A percentile compares a stretch with the other conserved stretches of the same genome.
Conservation (phyloP, 2,888 invertebrate species). For the Euzophera pinguis region DNA sequence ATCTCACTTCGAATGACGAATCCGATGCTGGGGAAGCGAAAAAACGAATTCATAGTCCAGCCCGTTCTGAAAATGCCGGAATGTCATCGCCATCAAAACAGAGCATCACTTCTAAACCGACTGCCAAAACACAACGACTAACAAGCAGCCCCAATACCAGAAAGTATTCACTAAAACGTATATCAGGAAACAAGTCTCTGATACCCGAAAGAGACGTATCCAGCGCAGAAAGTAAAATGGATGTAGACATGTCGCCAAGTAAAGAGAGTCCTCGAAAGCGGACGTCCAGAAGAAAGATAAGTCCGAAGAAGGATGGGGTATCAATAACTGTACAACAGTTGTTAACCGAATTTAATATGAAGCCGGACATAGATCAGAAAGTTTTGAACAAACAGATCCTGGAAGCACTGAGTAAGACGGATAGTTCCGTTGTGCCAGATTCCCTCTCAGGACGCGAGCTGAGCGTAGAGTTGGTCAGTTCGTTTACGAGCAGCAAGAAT, state of each 20-base stretch:
- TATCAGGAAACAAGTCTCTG: neutral
- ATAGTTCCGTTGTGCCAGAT: slow-evolving; percentile 12
- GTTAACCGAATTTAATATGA: too few relatives aligned
- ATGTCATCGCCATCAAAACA: slow-evolving; percentile 13
- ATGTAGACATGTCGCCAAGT: neutral
- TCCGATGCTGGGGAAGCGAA: slow-evolving; percentile 28
- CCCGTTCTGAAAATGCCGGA: slow-evolving; percentile 24
- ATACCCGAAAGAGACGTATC: neutral
- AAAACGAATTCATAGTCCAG: slow-evolving; percentile 48
- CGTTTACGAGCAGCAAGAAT: slow-evolving; percentile 44
- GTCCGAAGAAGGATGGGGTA: slow-evolving; percentile 19
- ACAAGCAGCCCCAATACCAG: slow-evolving; percentile 32
- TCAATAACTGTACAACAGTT: slow-evolving; percentile 42
- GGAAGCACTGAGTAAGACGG: slow-evolving; percentile 19
- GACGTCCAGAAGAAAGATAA: slow-evolving; percentile 1
- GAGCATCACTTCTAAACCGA: slow-evolving; percentile 56
- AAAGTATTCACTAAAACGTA: neutral
- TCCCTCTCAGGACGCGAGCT: slow-evolving; percentile 18
- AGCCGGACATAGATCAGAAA: slow-evolving; percentile 23
- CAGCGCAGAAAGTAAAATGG: neutral
- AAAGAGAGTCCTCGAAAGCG: too few relatives aligned
- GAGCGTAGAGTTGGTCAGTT: slow-evolving; percentile 32
- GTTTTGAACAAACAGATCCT: slow-evolving; percentile 26
- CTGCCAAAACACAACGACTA: slow-evolving; percentile 48
- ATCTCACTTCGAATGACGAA: slow-evolving; percentile 31